Conservation (phyloP, 2,113 vertebrate genomes). For the Pedionomus torquatus region DNA sequence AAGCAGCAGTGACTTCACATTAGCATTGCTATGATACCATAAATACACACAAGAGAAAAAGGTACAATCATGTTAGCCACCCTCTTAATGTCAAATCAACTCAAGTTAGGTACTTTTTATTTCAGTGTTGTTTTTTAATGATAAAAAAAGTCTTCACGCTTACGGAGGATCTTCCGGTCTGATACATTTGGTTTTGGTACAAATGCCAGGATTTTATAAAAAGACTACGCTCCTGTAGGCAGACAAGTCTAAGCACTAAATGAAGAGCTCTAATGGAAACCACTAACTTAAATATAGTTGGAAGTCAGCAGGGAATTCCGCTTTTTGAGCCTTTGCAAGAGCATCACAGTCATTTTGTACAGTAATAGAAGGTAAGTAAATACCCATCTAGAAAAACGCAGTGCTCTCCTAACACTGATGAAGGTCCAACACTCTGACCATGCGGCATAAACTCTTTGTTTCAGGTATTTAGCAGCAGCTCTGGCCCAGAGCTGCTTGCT, state of each 20-base stretch:
- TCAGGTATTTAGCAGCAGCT: background rate
- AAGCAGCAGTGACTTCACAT: conserved; percentile 42
- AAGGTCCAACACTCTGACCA: background rate
- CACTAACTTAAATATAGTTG: background rate
- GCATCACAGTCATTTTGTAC: background rate
- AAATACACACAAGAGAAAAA: background rate
- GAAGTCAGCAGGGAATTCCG: background rate
- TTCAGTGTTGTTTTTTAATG: background rate
- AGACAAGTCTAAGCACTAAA: background rate
- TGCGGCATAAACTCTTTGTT: background rate
- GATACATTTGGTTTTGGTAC: background rate
- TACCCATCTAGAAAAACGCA: background rate
- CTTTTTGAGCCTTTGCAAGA: conserved; percentile 6
- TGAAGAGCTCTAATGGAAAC: background rate
- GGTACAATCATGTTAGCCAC: background rate
- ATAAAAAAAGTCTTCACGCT: background rate
- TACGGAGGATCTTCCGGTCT: background rate
- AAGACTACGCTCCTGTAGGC: background rate
- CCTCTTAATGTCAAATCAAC: background rate
- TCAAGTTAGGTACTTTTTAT: background rate
- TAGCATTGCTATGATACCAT: background rate
- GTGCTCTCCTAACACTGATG: background rate
- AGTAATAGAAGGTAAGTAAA: background rate
- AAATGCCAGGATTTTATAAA: background rate
- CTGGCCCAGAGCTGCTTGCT: background rate